Base-by-base conservation (phyloP, 2,888 invertebrate species). In the Hoplodrina blanda region DNA sequence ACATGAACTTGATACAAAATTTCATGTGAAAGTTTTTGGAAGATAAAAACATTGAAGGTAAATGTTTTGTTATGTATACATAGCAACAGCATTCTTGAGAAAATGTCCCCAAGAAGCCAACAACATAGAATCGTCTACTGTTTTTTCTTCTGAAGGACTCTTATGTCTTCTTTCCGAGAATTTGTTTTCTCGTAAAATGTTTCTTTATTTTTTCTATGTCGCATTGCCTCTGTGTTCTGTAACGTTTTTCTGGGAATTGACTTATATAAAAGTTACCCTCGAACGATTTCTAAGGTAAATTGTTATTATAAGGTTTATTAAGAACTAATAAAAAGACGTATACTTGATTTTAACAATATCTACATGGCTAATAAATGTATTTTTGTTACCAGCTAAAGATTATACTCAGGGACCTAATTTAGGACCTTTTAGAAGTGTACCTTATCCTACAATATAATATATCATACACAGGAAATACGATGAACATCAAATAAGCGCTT, bases 381-480 rank as follows among this genome's bases (percentile, higher is more conserved):
- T 44, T 44, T 15, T 44, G 3, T 44, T 44, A 46, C 17, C 7
- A 19, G 7, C 50, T n/a, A 50, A 50, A 50, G n/a, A 50, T 50
- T 19, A 19, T 7, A 13, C 19, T 19, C n/a, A 4, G 7, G 15
- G 15, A 1, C 1, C 17, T 62, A n/a, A 11, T 33, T 62, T 1
- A 2, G 3, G n/a, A 13, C 44, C 17, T 11, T 37, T 44, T 11
- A 37, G 4, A 41, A 49, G 19, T 20, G 17, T 17, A 52, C 19
- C 50, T 57, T n/a, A 25, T 30, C 30, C 15, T 53, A 25, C 19
- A 60, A 46, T 60, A 25, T 55, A 19, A 62, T 44, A 62, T 33
- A 66, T 56, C 50, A 55, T 55, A 76, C 7, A 53, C 44, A n/a
- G 67, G 46, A 73, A 62, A 80, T 59, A 55, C 50, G 62, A 62